Percentiles rank a stretch among this genome's conserved stretches.
Conservation (phyloP, 2,888 invertebrate species). For the Adelognathus sp. region DNA sequence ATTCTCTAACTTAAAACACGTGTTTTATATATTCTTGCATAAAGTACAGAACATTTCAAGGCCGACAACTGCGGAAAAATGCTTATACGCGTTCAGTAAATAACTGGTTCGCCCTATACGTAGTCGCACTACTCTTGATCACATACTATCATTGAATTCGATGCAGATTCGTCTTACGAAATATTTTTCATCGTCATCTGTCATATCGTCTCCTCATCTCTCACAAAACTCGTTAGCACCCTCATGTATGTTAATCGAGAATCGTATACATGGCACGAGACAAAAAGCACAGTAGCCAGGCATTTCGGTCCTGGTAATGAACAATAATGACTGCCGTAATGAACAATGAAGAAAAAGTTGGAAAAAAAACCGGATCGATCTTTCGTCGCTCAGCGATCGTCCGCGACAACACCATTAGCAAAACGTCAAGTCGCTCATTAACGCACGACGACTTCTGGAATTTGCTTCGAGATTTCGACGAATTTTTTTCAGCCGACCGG, state of each 20-base stretch:
- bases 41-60: no score
- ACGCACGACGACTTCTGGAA: neutral
- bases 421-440: no score
- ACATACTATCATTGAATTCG: no score
- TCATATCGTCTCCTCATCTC: neutral
- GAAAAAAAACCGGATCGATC: neutral
- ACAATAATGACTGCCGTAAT: neutral
- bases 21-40: no score
- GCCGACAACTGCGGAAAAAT: no score
- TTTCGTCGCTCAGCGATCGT: neutral
- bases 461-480: neutral
- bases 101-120: no score
- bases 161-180: neutral
- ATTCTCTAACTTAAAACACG: no score
- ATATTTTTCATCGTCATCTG: neutral
- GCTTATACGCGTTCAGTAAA: no score
- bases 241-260: conserved; percentile 24
- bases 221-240: neutral
- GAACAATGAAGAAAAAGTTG: neutral
- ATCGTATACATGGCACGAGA: neutral
- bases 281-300: conserved; percentile 5
- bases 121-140: no score
- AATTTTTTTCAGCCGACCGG: neutral
- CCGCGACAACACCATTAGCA: neutral
- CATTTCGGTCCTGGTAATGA: neutral